Evolutionary conservation across 2,113 vertebrate species (phyloP), one percentile per base, ranked within the genome.

Genomic region (Camelus bactrianus): DNA sequence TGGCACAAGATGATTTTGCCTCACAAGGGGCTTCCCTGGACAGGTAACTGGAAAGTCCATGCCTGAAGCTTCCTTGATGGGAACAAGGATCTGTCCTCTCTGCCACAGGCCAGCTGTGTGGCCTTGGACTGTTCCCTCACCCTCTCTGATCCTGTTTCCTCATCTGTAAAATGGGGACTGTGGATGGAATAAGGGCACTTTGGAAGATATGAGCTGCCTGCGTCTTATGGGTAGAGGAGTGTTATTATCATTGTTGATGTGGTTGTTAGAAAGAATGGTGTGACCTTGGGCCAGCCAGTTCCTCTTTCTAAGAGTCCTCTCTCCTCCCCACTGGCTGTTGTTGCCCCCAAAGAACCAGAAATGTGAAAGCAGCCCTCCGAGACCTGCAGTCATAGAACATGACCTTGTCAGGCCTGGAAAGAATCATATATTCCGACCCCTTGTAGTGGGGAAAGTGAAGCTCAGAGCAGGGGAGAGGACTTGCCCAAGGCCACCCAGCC

Each of bases 131-230:
- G 16, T 13, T 11, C 8, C 0, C 22, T 28, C 19, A 65, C 52
- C 83, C 79, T 89, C 83, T 70, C 95, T 72, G 35, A 26, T 64
- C 13, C 73, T 92, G 16, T 76, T 70, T 65, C 32, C 82, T 76
- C 24, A 1, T 75, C 94, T 89, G 11, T 77, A n/a, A 26, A 58
- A 65, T 64, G 52, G 32, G 32, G 32, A 54, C 17, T 7, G 17
- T 65, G 77, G 6, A 14, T 62, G 52, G 52, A 76, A 46, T 80
- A 13, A 11, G 64, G 76, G 65, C 48, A 72, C 54, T 38, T 26
- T 54, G 52, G 70, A 48, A 62, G 24, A 6, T 24, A 6, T 17
- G 2, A 32, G 26, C 32, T 60, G 15, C 73, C 24, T 24, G 0
- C 4, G 0, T 58, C 50, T 96, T 42, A 38, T 28, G 48, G 32